Evolutionary conservation across 1,140 invertebrate genomes (phyloP).

Genomic region (Brachionus asplanchnoidis): DNA sequence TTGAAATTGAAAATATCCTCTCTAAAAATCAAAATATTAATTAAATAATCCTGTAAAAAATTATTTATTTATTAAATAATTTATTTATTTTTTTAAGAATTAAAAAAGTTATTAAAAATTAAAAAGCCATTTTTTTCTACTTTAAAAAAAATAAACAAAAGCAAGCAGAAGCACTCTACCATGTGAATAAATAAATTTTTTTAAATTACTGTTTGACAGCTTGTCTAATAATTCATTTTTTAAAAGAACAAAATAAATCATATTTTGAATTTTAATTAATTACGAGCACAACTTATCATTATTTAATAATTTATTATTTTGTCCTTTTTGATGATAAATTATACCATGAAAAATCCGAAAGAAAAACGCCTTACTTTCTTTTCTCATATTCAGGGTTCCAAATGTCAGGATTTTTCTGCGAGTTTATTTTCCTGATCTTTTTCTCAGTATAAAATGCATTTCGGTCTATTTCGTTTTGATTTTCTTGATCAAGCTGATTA

Average conservation of each 20-base stretch:
- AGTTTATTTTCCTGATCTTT: slow-evolving; percentile 17
- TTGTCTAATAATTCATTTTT: not conserved
- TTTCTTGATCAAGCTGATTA: not conserved
- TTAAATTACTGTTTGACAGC: not conserved
- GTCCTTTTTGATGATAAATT: not conserved
- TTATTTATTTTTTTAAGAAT: no score
- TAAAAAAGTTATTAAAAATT: no score
- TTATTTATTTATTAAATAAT: no score
- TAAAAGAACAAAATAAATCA: not conserved
- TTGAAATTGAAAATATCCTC: no score
- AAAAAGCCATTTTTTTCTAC: not conserved
- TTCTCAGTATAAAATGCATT: not conserved
- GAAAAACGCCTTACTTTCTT: not conserved
- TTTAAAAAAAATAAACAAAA: not conserved
- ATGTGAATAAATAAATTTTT: not conserved
- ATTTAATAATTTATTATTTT: not conserved
- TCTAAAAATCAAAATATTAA: no score
- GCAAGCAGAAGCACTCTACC: not conserved
- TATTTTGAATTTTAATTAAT: not conserved
- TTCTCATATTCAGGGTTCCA: slow-evolving; percentile 1
- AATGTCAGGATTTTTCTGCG: slow-evolving; percentile 2
- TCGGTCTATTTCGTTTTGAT: not conserved
- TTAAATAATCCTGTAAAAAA: no score
- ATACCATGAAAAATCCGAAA: not conserved
- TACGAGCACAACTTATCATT: not conserved